These are phyloP conservation scores for Merodon equestris DNA, from an alignment of 2,888 invertebrate genomes.

Conservation along the genomic window DNA sequence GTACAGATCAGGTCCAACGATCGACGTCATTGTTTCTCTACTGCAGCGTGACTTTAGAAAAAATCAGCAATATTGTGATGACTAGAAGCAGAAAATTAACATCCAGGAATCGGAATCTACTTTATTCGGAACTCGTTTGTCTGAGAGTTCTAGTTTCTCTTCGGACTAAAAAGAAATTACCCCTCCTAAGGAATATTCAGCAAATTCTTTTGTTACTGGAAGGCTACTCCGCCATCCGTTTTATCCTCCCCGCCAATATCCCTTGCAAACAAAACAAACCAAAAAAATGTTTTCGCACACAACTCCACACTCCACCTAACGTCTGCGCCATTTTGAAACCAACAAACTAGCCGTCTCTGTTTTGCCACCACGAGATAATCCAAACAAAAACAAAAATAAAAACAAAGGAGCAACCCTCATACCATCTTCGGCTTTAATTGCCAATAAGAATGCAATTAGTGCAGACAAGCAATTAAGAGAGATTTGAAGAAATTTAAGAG, in stretches of 20 bases:
- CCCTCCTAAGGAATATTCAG: too few relatives aligned
- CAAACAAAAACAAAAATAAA: background rate
- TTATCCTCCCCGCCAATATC: constrained; percentile 1
- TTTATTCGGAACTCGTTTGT: too few relatives aligned
- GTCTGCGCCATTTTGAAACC: constrained; percentile 34
- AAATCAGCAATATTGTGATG: too few relatives aligned
- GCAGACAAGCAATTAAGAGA: constrained; percentile 26
- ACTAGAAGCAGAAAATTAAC: too few relatives aligned
- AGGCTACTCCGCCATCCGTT: background rate
- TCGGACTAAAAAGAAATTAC: too few relatives aligned
- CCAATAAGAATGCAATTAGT: constrained; percentile 34
- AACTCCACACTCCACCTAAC: constrained; percentile 1
- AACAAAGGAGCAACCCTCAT: constrained; percentile 11
- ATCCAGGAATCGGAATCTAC: too few relatives aligned
- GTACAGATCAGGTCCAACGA: too few relatives aligned
- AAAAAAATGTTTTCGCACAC: background rate
- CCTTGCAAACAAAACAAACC: too few relatives aligned
- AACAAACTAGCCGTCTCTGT: constrained; percentile 9
- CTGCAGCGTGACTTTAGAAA: too few relatives aligned
- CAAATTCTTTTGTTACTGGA: too few relatives aligned
- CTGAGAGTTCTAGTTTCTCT: too few relatives aligned
- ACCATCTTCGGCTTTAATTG: constrained; percentile 6
- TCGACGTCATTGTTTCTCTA: too few relatives aligned
- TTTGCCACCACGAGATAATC: background rate
- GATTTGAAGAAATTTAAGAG: background rate